Evolutionary conservation across 2,888 invertebrate genomes (phyloP).

Genomic region (Drosophila meridiana): DNA sequence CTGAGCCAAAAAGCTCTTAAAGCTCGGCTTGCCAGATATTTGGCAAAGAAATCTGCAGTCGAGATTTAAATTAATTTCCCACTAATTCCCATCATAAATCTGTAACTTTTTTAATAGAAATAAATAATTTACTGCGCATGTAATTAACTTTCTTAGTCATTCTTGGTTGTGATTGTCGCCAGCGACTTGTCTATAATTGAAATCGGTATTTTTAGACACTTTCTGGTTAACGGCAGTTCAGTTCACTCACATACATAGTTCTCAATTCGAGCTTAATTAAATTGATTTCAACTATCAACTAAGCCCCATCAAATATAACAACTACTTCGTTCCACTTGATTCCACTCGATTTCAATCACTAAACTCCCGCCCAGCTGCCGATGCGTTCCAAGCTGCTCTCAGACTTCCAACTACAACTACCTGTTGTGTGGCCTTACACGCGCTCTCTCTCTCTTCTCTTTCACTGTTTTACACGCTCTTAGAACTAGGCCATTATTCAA

Average conservation of each 20-base stretch:
- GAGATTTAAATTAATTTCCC: not conserved
- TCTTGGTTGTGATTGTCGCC: not conserved
- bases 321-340: conserved; percentile 48
- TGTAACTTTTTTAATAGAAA: not conserved
- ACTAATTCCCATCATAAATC: not conserved
- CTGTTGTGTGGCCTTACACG: conserved; percentile 14
- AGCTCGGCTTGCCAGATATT: not conserved
- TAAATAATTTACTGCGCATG: not conserved
- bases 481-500: not conserved
- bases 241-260: conserved; percentile 9
- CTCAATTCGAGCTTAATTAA: conserved; percentile 38
- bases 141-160: conserved; percentile 13
- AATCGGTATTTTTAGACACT: conserved; percentile 26
- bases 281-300: conserved; percentile 33
- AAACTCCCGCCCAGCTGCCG: conserved; percentile 43
- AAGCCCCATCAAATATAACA: conserved; percentile 9
- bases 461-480: not conserved
- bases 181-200: conserved; percentile 15
- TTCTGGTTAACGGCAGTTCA: conserved; percentile 29
- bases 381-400: conserved; percentile 32
- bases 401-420: conserved; percentile 29
- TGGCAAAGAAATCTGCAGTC: not conserved
- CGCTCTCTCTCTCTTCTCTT: not conserved
- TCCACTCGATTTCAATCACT: conserved; percentile 45
- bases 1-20: not conserved